These are phyloP conservation scores for Sterrhoptilus dennistouni DNA, from an alignment of 2,113 vertebrate genomes.

Conservation along the genomic window DNA sequence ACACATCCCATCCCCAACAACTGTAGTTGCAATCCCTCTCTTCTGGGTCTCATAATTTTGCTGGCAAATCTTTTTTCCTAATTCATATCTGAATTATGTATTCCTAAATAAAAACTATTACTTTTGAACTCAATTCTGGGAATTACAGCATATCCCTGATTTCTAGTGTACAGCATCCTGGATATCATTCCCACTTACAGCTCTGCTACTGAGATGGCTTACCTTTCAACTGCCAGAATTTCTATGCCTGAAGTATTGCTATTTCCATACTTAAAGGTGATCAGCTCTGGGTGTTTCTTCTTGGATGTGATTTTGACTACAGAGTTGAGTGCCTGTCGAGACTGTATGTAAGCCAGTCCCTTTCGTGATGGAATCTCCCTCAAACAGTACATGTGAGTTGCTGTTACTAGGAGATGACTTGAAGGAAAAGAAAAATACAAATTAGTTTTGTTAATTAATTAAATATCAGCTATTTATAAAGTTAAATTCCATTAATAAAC, in stretches of 20 bases:
- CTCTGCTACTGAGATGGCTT: constrained; percentile 21
- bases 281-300: constrained; percentile 97
- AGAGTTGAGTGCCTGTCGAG: constrained; percentile 92
- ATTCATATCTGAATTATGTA: not conserved
- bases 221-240: constrained; percentile 95
- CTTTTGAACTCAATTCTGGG: not conserved
- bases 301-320: constrained; percentile 99
- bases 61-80: not conserved
- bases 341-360: constrained; percentile 96
- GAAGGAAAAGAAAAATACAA: not conserved
- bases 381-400: constrained; percentile 98
- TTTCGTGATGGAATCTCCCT: constrained; percentile 92
- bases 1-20: not conserved
- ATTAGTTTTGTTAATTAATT: not conserved
- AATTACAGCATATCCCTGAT: not conserved
- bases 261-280: constrained; percentile 97
- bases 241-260: constrained; percentile 92
- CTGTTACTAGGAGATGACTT: constrained; percentile 93
- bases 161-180: not conserved
- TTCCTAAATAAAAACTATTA: not conserved
- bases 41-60: not conserved
- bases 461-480: not conserved
- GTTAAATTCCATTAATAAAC: not conserved
- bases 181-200: not conserved
- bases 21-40: not conserved